Conservation (phyloP, 2,888 invertebrate species). For the Protonemura montana region DNA sequence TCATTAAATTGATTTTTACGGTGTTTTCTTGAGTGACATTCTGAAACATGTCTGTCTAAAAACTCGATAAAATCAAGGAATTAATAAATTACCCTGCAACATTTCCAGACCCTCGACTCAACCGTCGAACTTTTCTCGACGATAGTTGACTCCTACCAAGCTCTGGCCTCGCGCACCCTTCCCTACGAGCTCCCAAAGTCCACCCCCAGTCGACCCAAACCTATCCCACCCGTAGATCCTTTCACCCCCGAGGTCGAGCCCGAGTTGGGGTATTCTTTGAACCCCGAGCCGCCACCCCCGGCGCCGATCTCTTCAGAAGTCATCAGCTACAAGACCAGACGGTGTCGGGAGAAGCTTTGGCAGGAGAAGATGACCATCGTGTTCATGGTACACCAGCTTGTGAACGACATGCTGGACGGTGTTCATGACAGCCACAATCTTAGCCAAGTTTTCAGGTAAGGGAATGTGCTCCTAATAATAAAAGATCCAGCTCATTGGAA, state of each 20-base stretch:
- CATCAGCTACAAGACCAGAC: slow-evolving; percentile 30
- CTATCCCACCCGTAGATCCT: not conserved
- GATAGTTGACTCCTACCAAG: not conserved
- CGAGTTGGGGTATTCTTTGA: slow-evolving; percentile 9
- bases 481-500: too few relatives aligned
- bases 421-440: slow-evolving; percentile 43
- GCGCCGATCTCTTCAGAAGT: slow-evolving; percentile 53
- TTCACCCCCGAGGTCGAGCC: not conserved
- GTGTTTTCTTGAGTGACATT: too few relatives aligned
- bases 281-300: slow-evolving; percentile 52
- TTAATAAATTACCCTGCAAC: not conserved
- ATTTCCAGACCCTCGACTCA: slow-evolving; percentile 4
- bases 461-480: too few relatives aligned
- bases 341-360: slow-evolving; percentile 45
- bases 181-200: slow-evolving; percentile 24
- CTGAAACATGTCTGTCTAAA: too few relatives aligned
- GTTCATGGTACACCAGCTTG: slow-evolving; percentile 44
- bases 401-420: slow-evolving; percentile 43
- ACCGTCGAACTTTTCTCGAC: slow-evolving; percentile 29
- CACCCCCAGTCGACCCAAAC: not conserved
- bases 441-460: slow-evolving; percentile 43
- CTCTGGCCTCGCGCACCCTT: not conserved
- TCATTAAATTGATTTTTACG: too few relatives aligned
- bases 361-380: slow-evolving; percentile 44
- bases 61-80: too few relatives aligned